phyloP scores from a whole-genome alignment of 2,888 invertebrate genomes.

The Hoplodrina blanda region DNA sequence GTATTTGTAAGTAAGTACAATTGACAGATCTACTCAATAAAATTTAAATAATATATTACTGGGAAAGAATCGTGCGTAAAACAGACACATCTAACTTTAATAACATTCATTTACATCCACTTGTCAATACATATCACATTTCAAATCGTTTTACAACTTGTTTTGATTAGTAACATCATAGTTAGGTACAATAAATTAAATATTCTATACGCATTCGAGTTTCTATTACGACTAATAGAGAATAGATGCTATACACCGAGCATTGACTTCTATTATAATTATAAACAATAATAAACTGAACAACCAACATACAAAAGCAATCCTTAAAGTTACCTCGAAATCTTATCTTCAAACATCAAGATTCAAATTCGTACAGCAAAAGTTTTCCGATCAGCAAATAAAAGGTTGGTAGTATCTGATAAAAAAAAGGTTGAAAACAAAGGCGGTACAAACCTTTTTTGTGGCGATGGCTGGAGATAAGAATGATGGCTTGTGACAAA shows the following conservation, averaged over 20 bases:
- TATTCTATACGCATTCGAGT: constrained; percentile 51
- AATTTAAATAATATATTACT: no score
- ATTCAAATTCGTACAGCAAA: constrained; percentile 13
- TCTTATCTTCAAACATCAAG: background rate
- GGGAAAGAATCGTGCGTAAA: constrained; percentile 4
- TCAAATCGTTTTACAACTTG: constrained; percentile 28
- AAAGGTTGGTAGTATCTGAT: constrained; percentile 18
- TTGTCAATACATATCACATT: constrained; percentile 20
- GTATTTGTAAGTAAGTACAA: no score
- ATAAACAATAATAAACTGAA: constrained; percentile 56
- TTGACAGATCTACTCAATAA: no score
- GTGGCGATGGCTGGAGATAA: constrained; percentile 69
- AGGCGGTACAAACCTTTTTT: constrained; percentile 65
- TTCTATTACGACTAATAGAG: constrained; percentile 65
- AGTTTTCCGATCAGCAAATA: background rate
- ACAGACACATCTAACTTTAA: constrained; percentile 2
- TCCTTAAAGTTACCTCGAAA: background rate
- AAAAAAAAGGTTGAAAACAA: constrained; percentile 59
- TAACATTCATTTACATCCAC: constrained; percentile 15
- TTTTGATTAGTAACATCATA: constrained; percentile 32
- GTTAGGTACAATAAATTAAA: constrained; percentile 24
- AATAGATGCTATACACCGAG: constrained; percentile 61
- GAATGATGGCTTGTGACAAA: constrained; percentile 55
- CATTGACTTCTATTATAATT: constrained; percentile 67
- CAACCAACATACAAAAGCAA: constrained; percentile 46